These are phyloP conservation scores for Macrosoma leucophasiata DNA, from an alignment of 2,888 invertebrate genomes.

Conservation along the genomic window DNA sequence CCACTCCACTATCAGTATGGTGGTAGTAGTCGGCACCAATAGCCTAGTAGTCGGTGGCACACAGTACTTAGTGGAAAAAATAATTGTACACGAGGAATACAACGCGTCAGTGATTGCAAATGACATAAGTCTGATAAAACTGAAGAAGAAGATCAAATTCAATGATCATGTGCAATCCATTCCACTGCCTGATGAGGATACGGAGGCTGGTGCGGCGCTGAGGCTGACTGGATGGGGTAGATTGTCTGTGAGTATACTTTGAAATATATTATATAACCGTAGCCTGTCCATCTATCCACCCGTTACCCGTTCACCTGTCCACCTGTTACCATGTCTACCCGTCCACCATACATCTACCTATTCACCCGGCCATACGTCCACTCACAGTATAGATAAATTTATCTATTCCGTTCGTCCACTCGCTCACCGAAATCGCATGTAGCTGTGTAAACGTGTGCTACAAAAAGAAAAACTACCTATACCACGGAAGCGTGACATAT, in stretches of 20 bases:
- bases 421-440: no score
- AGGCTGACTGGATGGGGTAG: conserved; percentile 68
- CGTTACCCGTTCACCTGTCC: no score
- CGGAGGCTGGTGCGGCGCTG: conserved; percentile 42
- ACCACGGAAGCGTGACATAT: no score
- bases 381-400: no score
- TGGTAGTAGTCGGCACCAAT: conserved; percentile 66
- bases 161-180: conserved; percentile 48
- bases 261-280: conserved; percentile 1
- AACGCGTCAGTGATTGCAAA: conserved; percentile 43
- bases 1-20: conserved; percentile 21
- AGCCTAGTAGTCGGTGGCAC: conserved; percentile 56
- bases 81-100: conserved; percentile 59
- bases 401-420: no score
- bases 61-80: conserved; percentile 43
- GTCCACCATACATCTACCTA: no score
- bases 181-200: conserved; percentile 41
- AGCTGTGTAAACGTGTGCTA: no score
- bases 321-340: no score
- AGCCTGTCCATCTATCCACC: no score
- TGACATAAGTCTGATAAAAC: conserved; percentile 62
- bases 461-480: no score
- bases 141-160: conserved; percentile 43
- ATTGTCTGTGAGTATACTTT: conserved; percentile 45
- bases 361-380: no score